Evolutionary conservation across 2,797 vertebrate genomes (phyloP).

Genomic region (Pseudomugil gertrudae): DNA sequence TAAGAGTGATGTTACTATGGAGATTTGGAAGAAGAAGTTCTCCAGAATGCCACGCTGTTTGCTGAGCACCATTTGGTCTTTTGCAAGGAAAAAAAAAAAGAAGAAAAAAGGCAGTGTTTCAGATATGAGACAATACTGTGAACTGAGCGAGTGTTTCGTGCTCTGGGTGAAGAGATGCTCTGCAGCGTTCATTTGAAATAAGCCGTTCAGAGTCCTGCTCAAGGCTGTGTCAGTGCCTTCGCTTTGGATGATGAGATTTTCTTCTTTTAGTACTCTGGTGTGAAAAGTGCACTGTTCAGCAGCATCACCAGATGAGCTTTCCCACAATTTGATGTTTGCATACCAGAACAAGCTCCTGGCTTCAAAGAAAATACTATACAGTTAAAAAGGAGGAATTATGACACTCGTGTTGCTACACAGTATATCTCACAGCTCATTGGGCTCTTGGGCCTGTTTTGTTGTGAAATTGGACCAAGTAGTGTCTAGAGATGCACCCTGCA

Average conservation of each 20-base stretch:
- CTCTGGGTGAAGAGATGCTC: constrained; percentile 38
- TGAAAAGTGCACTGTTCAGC: constrained; percentile 79
- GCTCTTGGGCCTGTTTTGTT: constrained; percentile 64
- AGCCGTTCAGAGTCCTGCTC: constrained; percentile 55
- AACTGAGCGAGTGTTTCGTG: constrained; percentile 32
- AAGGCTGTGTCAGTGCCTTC: constrained; percentile 59
- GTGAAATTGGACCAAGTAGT: constrained; percentile 70
- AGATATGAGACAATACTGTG: constrained; percentile 26
- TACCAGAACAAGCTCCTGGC: constrained; percentile 60
- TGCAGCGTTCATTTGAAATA: constrained; percentile 52
- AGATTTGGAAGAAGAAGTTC: constrained; percentile 63
- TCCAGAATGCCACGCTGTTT: constrained; percentile 55
- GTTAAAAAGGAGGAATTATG: constrained; percentile 64
- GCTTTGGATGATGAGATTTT: constrained; percentile 73
- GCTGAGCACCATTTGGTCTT: constrained; percentile 40
- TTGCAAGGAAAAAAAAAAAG: background rate
- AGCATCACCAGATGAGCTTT: constrained; percentile 68
- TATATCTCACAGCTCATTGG: constrained; percentile 53
- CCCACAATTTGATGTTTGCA: constrained; percentile 44
- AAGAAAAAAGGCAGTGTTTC: constrained; percentile 37
- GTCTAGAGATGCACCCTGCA: constrained; percentile 65
- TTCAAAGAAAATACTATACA: constrained; percentile 59
- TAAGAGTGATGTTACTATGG: constrained; percentile 74
- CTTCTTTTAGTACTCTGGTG: constrained; percentile 68
- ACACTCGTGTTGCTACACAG: constrained; percentile 57